Percentiles rank a stretch among this genome's conserved stretches.
Evolutionary conservation across 2,888 invertebrate species (phyloP).

Genomic region (Coleophora deauratella): DNA sequence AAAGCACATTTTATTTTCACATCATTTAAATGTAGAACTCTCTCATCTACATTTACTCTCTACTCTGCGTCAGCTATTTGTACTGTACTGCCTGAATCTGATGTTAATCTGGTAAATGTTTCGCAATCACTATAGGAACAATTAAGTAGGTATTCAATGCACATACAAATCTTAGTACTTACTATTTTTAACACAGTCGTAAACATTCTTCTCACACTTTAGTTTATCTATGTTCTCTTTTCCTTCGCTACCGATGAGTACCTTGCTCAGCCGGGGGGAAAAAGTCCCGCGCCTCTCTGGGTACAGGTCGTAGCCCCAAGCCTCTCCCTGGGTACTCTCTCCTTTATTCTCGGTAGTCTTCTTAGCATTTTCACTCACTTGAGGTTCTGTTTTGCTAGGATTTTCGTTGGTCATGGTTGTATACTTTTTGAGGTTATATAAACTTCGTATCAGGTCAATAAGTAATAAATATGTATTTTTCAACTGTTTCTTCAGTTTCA

Average conservation of each 20-base stretch:
- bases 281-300: slow-evolving; percentile 83
- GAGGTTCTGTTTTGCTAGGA: background rate
- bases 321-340: slow-evolving; percentile 34
- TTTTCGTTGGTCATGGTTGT: too few relatives aligned
- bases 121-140: background rate
- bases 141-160: background rate
- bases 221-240: slow-evolving; percentile 80
- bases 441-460: too few relatives aligned
- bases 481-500: too few relatives aligned
- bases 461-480: too few relatives aligned
- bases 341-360: slow-evolving; percentile 5
- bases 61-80: too few relatives aligned
- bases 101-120: background rate
- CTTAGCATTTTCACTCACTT: background rate
- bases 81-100: too few relatives aligned
- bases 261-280: slow-evolving; percentile 67
- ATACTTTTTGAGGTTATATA: too few relatives aligned
- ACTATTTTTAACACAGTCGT: slow-evolving; percentile 82
- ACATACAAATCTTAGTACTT: slow-evolving; percentile 26
- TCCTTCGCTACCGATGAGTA: slow-evolving; percentile 78
- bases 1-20: too few relatives aligned
- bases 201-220: slow-evolving; percentile 87
- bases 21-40: too few relatives aligned
- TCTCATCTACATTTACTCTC: too few relatives aligned
- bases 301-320: slow-evolving; percentile 87